phyloP scores from a whole-genome alignment of 1,140 invertebrate species.

The Drosophila pseudoananassae region DNA sequence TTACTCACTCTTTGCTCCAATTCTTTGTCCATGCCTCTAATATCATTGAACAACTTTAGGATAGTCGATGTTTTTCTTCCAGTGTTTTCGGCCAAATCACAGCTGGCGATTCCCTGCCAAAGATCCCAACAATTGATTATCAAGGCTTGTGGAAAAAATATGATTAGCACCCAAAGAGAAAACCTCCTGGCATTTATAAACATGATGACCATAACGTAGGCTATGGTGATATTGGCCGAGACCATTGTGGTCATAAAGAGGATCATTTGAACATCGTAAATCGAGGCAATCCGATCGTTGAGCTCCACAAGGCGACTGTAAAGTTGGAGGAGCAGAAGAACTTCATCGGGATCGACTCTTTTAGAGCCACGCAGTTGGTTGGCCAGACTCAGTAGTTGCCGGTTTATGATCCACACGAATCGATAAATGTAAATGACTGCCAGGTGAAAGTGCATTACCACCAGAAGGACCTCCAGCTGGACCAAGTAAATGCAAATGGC shows the following conservation, averaged over 20 bases:
- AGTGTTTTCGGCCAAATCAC: constrained; percentile 33
- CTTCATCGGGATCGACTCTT: not conserved
- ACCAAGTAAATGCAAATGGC: not conserved
- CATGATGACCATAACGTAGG: not conserved
- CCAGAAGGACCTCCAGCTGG: constrained; percentile 15
- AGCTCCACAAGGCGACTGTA: constrained; percentile 6
- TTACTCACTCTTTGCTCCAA: constrained; percentile 40
- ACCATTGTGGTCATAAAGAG: not conserved
- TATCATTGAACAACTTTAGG: constrained; percentile 44
- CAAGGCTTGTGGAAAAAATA: constrained; percentile 18
- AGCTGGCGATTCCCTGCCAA: constrained; percentile 42
- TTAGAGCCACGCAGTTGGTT: not conserved
- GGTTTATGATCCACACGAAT: constrained; percentile 53
- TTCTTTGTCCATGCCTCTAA: not conserved
- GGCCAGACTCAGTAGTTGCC: constrained; percentile 35
- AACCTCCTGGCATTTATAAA: constrained; percentile 1
- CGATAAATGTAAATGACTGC: constrained; percentile 46
- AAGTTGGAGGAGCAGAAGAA: not conserved
- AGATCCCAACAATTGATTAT: constrained; percentile 48
- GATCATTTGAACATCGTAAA: constrained; percentile 1
- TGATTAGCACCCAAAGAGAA: not conserved
- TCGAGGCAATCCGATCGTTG: not conserved
- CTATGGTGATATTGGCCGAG: not conserved
- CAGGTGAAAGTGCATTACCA: constrained; percentile 54
- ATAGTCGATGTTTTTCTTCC: constrained; percentile 33